These are phyloP conservation scores for Luffia ferchaultella DNA, from an alignment of 2,888 invertebrate species.

Conservation along the genomic window DNA sequence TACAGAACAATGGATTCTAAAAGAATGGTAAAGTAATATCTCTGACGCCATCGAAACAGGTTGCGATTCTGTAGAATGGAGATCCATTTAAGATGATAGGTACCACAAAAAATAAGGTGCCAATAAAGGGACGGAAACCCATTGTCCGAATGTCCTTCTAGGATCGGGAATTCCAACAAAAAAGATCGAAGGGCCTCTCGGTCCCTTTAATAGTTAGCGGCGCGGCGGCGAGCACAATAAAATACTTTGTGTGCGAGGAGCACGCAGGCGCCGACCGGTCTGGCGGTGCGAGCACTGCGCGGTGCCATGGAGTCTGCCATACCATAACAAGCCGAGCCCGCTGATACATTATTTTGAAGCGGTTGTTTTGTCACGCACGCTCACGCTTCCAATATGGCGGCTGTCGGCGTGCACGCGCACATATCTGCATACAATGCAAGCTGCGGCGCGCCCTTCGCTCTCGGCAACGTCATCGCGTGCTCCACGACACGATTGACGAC, in stretches of 20 bases:
- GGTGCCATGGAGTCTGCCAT: constrained; percentile 39
- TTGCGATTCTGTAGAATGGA: constrained; percentile 50
- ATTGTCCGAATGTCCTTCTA: constrained; percentile 60
- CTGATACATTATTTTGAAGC: background rate
- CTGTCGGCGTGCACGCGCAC: constrained; percentile 21
- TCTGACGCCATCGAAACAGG: constrained; percentile 42
- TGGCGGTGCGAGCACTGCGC: constrained; percentile 33
- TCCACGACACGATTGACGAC: constrained; percentile 3
- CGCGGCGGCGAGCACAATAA: constrained; percentile 47
- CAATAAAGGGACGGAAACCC: constrained; percentile 66
- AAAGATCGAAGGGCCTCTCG: constrained; percentile 38
- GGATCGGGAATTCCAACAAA: constrained; percentile 52
- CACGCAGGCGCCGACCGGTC: constrained; percentile 60
- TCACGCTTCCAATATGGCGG: constrained; percentile 19
- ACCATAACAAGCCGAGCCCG: constrained; percentile 9
- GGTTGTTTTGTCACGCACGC: constrained; percentile 6
- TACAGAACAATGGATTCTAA: background rate
- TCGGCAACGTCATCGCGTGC: no score
- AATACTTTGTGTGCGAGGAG: constrained; percentile 40
- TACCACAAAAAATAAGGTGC: constrained; percentile 60
- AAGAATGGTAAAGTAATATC: constrained; percentile 23
- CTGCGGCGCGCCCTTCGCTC: constrained; percentile 18
- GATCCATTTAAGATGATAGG: constrained; percentile 49
- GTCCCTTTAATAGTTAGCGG: constrained; percentile 44
- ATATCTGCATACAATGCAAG: constrained; percentile 30